Base-by-base conservation (phyloP, 2,888 invertebrate species). In the Athetis lepigone region DNA sequence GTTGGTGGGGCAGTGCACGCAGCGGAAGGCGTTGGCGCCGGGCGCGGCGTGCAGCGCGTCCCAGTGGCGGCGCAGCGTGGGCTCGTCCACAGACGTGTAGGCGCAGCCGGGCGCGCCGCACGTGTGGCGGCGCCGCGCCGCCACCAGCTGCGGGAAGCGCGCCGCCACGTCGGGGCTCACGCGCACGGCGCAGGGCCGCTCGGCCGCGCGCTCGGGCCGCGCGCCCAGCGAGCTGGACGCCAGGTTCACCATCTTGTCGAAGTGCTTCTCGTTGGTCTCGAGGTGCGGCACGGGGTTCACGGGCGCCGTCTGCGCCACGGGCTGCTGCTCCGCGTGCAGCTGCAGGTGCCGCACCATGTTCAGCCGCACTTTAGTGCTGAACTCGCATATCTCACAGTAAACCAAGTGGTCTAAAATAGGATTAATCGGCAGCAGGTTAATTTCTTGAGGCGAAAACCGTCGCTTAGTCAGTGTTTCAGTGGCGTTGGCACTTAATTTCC, bases 221-320 rank as follows among this genome's bases (percentile, higher is more conserved):
- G 18, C n/a, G n/a, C n/a, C n/a, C n/a, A 88, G 77, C 11, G 96
- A 97, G 75, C 97, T 97, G n/a, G 97, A 96, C 0, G 98, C 98
- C 18, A 98, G 94, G 86, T 98, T 98, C 0, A 97, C 95, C 98
- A 98, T 98, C 86, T 97, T 97, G 86, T 98, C 98, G 83, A 98
- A 98, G 95, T 98, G 97, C 75, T 96, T 96, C 84, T 98, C 97
- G 73, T 97, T 97, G 40, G 96, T 96, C 75, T 97, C 97, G 37
- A 98, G 91, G 84, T 97, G 97, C 0, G 97, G 97, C 6, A 98
- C 98, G 0, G 98, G 98, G 93, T 98, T 98, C 0, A 98, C 96
- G 0, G 97, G 97, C 13, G 97, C 97, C 0, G 95, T 96, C 56
- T 95, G 95, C 0, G 97, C 96, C 7, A 96, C 97, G 0, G 95